Conservation (phyloP, 2,888 invertebrate species). For the Ormyrus thymus region DNA sequence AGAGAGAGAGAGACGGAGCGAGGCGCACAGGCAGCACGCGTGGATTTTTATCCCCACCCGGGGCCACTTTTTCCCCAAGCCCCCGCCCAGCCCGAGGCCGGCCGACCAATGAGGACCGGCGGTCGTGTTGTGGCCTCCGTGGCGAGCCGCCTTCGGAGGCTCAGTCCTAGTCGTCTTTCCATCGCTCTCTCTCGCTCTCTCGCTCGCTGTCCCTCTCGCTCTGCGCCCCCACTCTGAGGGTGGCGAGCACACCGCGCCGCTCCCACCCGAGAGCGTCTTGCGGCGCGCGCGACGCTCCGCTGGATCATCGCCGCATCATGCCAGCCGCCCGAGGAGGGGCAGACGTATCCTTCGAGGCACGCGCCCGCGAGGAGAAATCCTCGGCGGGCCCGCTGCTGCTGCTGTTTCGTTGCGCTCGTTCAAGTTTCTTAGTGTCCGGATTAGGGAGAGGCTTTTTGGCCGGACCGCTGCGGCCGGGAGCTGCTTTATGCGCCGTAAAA, state of each 20-base stretch:
- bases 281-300: background rate
- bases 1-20: background rate
- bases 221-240: background rate
- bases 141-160: slow-evolving; percentile 74
- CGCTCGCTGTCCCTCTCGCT: background rate
- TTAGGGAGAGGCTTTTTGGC: background rate
- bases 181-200: slow-evolving; percentile 30
- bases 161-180: slow-evolving; percentile 56
- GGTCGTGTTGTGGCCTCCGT: slow-evolving; percentile 75
- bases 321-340: background rate
- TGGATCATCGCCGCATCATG: slow-evolving; percentile 13
- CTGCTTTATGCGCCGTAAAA: background rate
- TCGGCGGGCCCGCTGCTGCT: background rate
- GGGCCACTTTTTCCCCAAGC: slow-evolving; percentile 69
- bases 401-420: slow-evolving; percentile 42
- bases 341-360: slow-evolving; percentile 30
- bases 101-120: slow-evolving; percentile 67
- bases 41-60: slow-evolving; percentile 53
- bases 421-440: slow-evolving; percentile 34
- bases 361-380: slow-evolving; percentile 33
- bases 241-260: background rate
- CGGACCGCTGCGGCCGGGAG: background rate
- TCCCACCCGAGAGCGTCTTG: background rate
- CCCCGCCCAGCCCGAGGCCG: slow-evolving; percentile 71
- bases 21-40: background rate